Evolutionary conservation across 1,140 invertebrate genomes (phyloP).

Genomic region (Philopotamus ludificatus): DNA sequence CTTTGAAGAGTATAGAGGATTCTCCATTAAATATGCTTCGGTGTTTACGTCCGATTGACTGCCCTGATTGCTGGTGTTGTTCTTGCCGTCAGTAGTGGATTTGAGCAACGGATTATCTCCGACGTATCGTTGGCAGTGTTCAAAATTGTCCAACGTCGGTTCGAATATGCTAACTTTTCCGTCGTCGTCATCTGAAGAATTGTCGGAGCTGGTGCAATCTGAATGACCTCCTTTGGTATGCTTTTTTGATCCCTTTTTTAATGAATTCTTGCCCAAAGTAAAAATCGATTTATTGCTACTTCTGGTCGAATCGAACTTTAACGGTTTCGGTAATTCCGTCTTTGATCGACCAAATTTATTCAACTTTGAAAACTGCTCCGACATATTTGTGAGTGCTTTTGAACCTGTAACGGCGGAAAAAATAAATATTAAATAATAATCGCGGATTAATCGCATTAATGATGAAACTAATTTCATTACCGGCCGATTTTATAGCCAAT

Average conservation of each 20-base stretch:
- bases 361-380: constrained; percentile 80
- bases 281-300: constrained; percentile 53
- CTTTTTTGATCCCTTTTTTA: constrained; percentile 43
- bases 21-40: constrained; percentile 47
- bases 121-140: constrained; percentile 54
- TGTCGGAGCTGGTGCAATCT: constrained; percentile 54
- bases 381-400: constrained; percentile 80
- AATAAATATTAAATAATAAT: too few species aligned
- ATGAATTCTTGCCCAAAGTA: constrained; percentile 50
- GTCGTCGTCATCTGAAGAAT: constrained; percentile 50
- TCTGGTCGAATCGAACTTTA: constrained; percentile 50
- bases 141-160: constrained; percentile 54
- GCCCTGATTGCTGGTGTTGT: constrained; percentile 26
- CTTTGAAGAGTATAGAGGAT: constrained; percentile 54
- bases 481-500: constrained; percentile 45
- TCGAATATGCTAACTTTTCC: constrained; percentile 56
- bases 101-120: constrained; percentile 46
- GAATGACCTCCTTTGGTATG: constrained; percentile 52
- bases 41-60: constrained; percentile 44
- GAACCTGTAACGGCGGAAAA: constrained; percentile 63
- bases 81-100: constrained; percentile 36
- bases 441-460: too few species aligned
- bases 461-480: constrained; percentile 4
- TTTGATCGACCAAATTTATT: constrained; percentile 66
- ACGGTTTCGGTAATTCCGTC: constrained; percentile 44